Base-by-base conservation (phyloP, 2,113 vertebrate species). In the Corythornis vintsioides region DNA sequence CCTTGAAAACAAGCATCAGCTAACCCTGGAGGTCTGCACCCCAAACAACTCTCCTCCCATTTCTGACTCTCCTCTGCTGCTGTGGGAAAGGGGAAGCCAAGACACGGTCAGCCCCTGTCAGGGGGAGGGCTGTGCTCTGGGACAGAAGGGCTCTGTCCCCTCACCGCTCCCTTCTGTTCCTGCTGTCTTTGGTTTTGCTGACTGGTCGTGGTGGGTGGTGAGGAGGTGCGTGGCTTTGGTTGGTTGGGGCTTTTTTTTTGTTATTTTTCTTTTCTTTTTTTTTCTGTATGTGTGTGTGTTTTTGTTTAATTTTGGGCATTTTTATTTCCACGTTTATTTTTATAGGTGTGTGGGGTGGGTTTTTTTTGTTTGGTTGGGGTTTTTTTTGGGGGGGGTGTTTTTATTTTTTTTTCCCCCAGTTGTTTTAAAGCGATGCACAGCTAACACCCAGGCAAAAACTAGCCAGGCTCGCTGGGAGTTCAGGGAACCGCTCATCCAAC, bases 101-200 rank as follows among this genome's bases (percentile, higher is more conserved):
- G 43, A 11, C 24, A 21, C 0, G 0, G 33, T 12, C 26, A 88
- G 48, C 4, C 8, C 15, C 29, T 38, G 38, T 38, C 38, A 38
- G 38, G 38, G 38, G 38, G 38, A 38, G 38, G 38, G 38, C 10
- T 38, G 38, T 38, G 38, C 22, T 80, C 38, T 0, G 0, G 11
- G 65, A 20, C 16, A 38, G n/a, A 87, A 55, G 29, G 29, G 55
- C 18, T n/a, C 6, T 26, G 43, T 12, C 14, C 29, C 29, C 28
- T 21, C 6, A 35, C 7, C 13, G 0, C 15, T 18, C 64, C 35
- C 5, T 8, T 53, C 25, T 83, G 25, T 28, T 43, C n/a, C 42
- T 55, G 35, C 38, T 21, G 7, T 25, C 18, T 6, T 25, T 33
- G 15, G 10, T 11, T 80, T 42, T 15, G 8, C 7, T 24, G 48